These are phyloP conservation scores for Falcunculus frontatus DNA, from an alignment of 2,113 vertebrate species.

Conservation along the genomic window DNA sequence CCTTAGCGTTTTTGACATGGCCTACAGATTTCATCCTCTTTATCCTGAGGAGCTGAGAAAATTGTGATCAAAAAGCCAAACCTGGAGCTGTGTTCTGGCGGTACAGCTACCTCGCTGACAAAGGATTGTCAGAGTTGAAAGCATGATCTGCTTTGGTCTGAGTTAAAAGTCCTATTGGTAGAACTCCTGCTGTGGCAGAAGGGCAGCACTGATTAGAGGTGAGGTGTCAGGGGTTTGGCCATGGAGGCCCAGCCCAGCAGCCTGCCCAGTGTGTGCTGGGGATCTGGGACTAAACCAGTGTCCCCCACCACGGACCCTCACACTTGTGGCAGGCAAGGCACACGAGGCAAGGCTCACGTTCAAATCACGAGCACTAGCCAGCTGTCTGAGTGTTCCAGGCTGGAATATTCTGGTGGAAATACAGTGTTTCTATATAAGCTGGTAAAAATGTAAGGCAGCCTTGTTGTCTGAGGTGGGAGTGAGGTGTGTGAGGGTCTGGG, in stretches of 20 bases:
- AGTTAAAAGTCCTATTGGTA: neutral
- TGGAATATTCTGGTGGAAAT: neutral
- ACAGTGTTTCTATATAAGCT: rapidly evolving
- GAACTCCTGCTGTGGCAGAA: neutral
- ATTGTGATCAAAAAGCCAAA: neutral
- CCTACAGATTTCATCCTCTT: neutral
- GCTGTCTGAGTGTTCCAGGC: neutral
- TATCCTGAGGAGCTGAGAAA: neutral
- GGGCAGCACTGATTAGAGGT: neutral
- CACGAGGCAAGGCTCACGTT: rapidly evolving
- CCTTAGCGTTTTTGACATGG: neutral
- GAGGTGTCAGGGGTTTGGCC: neutral
- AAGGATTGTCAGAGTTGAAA: neutral
- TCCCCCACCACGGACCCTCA: neutral
- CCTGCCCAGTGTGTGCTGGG: neutral
- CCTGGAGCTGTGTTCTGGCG: rapidly evolving
- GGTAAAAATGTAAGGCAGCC: neutral
- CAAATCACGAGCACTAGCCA: neutral
- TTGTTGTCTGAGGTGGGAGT: neutral
- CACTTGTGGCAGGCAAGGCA: rapidly evolving
- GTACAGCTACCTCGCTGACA: rapidly evolving
- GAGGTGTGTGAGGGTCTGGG: neutral
- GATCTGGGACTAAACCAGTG: neutral
- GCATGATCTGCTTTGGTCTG: neutral
- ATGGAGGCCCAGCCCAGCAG: neutral